A percentile compares a stretch with the other conserved stretches of the same genome.
phyloP scores from a whole-genome alignment of 2,888 invertebrate species.

The Pyralis farinalis region DNA sequence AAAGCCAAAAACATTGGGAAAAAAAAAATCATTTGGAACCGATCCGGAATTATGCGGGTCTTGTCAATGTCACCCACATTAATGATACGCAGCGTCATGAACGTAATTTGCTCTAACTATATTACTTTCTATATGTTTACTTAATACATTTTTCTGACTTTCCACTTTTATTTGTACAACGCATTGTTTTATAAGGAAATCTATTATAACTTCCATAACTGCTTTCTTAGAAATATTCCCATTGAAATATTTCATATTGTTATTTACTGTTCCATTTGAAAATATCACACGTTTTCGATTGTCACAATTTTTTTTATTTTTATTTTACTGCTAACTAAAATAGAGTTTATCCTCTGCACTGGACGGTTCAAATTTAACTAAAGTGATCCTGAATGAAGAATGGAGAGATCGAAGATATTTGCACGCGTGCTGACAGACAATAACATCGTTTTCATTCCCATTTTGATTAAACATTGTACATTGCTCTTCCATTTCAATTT shows the following conservation, averaged over 20 bases:
- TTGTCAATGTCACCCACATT: too few relatives aligned
- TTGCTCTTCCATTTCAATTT: slow-evolving; percentile 20
- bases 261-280: neutral
- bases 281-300: neutral
- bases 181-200: neutral
- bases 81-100: too few relatives aligned
- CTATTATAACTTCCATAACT: neutral
- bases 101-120: too few relatives aligned
- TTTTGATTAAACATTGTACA: slow-evolving; percentile 16
- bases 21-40: too few relatives aligned
- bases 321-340: slow-evolving; percentile 12
- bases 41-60: too few relatives aligned
- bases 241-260: slow-evolving; percentile 1
- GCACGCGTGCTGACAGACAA: slow-evolving; percentile 44
- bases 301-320: neutral
- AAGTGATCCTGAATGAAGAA: slow-evolving; percentile 18
- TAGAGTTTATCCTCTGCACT: slow-evolving; percentile 15
- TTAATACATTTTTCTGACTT: too few relatives aligned
- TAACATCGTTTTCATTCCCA: slow-evolving; percentile 12
- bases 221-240: slow-evolving; percentile 12
- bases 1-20: too few relatives aligned
- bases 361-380: slow-evolving; percentile 25
- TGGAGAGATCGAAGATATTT: slow-evolving; percentile 45
- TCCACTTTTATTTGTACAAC: neutral
- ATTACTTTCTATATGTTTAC: too few relatives aligned